Evolutionary conservation across 2,888 invertebrate genomes (phyloP).

Genomic region (Caenorhabditis sp.): DNA sequence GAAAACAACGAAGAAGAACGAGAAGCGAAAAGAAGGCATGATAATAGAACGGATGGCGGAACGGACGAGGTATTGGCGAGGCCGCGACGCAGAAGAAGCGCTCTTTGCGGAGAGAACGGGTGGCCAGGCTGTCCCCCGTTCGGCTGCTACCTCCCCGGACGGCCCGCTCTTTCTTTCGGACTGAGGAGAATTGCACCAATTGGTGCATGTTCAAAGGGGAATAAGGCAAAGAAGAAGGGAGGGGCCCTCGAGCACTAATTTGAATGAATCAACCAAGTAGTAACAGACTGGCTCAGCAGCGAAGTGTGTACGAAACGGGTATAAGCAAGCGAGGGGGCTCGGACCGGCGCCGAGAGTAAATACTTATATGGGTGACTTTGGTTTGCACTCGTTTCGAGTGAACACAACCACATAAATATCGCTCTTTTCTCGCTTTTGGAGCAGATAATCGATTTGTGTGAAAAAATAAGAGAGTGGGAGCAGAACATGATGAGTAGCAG

Average conservation of each 20-base stretch:
- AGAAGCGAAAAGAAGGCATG: constrained; percentile 26
- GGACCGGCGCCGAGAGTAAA: constrained; percentile 29
- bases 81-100: constrained; percentile 17
- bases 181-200: constrained; percentile 27
- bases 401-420: neutral
- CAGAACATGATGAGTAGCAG: constrained; percentile 46
- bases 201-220: constrained; percentile 42
- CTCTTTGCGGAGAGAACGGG: constrained; percentile 12
- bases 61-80: constrained; percentile 19
- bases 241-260: constrained; percentile 34
- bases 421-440: constrained; percentile 1
- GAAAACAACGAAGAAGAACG: constrained; percentile 6
- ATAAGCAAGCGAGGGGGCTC: constrained; percentile 2
- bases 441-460: constrained; percentile 16
- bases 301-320: constrained; percentile 9
- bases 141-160: constrained; percentile 6
- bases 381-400: neutral
- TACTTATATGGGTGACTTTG: constrained; percentile 40
- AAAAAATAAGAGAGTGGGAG: constrained; percentile 5
- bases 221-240: constrained; percentile 2
- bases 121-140: constrained; percentile 9
- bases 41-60: constrained; percentile 30
- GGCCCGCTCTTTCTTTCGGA: constrained; percentile 9
- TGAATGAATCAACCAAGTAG: constrained; percentile 51
- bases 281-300: constrained; percentile 3